phyloP scores from a whole-genome alignment of 2,888 invertebrate genomes.

The Hydroisotoma schaefferi region DNA sequence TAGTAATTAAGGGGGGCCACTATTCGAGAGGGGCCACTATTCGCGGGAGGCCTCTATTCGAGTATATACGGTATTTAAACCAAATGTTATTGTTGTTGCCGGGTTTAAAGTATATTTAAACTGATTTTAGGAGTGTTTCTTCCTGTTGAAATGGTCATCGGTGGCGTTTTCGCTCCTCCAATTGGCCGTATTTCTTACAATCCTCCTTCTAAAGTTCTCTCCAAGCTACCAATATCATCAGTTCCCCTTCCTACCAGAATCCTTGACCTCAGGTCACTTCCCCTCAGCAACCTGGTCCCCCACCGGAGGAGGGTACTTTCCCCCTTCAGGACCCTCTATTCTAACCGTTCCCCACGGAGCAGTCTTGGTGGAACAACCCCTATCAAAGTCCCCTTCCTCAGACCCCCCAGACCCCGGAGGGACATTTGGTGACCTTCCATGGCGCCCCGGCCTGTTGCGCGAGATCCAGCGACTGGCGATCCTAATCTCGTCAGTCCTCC shows the following conservation, averaged over 20 bases:
- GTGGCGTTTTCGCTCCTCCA: slow-evolving; percentile 37
- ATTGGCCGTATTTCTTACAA: slow-evolving; percentile 32
- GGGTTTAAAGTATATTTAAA: not conserved
- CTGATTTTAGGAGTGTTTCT: slow-evolving; percentile 29
- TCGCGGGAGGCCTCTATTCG: too few species aligned
- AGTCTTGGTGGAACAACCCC: not conserved
- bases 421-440: not conserved
- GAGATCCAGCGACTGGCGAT: slow-evolving; percentile 30
- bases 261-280: slow-evolving; percentile 18
- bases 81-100: not conserved
- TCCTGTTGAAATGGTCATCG: slow-evolving; percentile 39
- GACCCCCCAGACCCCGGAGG: slow-evolving; percentile 10
- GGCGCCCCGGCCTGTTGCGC: slow-evolving; percentile 3
- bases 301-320: not conserved
- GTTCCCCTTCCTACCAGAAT: slow-evolving; percentile 37
- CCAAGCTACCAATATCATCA: slow-evolving; percentile 35
- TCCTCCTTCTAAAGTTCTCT: slow-evolving; percentile 32
- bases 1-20: too few species aligned
- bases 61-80: too few species aligned
- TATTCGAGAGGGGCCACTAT: too few species aligned
- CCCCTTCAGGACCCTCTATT: not conserved
- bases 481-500: slow-evolving; percentile 15
- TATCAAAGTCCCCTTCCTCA: not conserved
- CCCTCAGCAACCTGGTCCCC: slow-evolving; percentile 14
- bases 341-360: slow-evolving; percentile 6